These are phyloP conservation scores for Halcyon chelicuti DNA, from an alignment of 2,797 vertebrate species.

Conservation along the genomic window DNA sequence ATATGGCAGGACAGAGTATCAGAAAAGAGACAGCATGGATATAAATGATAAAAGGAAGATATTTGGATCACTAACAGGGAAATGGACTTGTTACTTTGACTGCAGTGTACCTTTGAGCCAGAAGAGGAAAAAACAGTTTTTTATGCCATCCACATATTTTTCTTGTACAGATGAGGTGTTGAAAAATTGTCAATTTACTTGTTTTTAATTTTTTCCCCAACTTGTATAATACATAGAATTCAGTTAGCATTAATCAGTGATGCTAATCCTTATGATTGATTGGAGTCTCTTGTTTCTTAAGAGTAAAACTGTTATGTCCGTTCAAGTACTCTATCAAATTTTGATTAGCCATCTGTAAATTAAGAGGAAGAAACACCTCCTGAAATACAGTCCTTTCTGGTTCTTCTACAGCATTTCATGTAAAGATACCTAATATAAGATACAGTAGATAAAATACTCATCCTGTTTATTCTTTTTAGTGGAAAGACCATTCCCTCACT, in stretches of 20 bases:
- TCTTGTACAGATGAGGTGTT: neutral
- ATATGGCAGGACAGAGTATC: neutral
- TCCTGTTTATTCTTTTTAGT: neutral
- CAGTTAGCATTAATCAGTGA: neutral
- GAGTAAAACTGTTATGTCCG: neutral
- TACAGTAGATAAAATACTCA: neutral
- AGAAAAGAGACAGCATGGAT: neutral
- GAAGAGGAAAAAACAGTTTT: fast-evolving
- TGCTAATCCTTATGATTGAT: neutral
- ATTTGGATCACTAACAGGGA: neutral
- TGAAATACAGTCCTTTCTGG: neutral
- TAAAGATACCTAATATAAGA: neutral
- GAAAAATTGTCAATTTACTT: neutral
- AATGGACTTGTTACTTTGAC: neutral
- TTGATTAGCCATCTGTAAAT: neutral
- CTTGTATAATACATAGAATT: neutral
- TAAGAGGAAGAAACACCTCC: neutral
- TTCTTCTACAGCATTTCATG: neutral
- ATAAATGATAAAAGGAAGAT: neutral
- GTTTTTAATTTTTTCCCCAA: neutral
- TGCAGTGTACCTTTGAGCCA: neutral
- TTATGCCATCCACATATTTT: neutral
- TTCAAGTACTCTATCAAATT: neutral
- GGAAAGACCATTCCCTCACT: fast-evolving
- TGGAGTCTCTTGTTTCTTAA: neutral